Evolutionary conservation across 2,888 invertebrate species (phyloP).

Genomic region (Brachyptera risi): DNA sequence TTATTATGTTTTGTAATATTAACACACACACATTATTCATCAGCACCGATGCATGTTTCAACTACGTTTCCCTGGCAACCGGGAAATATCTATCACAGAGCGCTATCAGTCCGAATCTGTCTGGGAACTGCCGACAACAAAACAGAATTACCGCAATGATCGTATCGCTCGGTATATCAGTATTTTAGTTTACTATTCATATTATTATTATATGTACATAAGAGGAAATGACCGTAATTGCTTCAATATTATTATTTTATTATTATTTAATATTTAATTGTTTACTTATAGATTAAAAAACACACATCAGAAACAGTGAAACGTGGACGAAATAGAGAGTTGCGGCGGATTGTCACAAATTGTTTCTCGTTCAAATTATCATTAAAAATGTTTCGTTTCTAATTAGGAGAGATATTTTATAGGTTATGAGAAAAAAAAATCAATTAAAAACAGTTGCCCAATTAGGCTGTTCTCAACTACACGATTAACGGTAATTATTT

Average conservation of each 20-base stretch:
- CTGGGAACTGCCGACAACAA: constrained; percentile 31
- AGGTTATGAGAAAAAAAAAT: too few species aligned
- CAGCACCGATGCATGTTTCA: constrained; percentile 31
- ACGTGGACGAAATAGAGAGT: constrained; percentile 25
- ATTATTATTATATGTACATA: constrained; percentile 23
- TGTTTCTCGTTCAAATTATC: constrained; percentile 26
- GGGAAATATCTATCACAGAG: constrained; percentile 31
- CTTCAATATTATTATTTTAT: not conserved
- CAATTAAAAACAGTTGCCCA: too few species aligned
- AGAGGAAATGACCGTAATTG: constrained; percentile 23
- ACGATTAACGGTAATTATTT: too few species aligned
- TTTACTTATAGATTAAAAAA: constrained; percentile 1
- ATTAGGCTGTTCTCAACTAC: too few species aligned
- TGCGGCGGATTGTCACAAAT: constrained; percentile 26
- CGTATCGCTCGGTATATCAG: constrained; percentile 26
- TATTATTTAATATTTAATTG: not conserved
- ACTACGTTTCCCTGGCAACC: constrained; percentile 24
- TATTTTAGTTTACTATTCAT: not conserved
- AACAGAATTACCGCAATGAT: constrained; percentile 20
- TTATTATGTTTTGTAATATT: not conserved
- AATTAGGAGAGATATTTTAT: too few species aligned
- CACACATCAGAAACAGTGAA: constrained; percentile 9
- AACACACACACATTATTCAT: not conserved
- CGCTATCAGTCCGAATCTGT: constrained; percentile 31
- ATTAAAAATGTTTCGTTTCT: too few species aligned